These are phyloP conservation scores for Rhogogaster chlorosoma DNA, from an alignment of 2,888 invertebrate genomes.

Conservation along the genomic window DNA sequence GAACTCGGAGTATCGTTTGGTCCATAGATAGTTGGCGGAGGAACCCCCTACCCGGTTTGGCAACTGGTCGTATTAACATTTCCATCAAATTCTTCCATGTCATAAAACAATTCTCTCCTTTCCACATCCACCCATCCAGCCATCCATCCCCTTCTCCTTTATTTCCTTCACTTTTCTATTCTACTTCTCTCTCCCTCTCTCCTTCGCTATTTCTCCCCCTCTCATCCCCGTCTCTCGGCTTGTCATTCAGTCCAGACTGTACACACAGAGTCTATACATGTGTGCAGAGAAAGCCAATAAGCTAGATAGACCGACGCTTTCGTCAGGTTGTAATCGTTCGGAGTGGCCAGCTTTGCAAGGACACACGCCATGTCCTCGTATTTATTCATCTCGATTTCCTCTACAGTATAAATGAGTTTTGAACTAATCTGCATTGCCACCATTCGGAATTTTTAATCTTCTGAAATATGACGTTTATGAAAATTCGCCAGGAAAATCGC, in stretches of 20 bases:
- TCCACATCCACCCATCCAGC: constrained; percentile 2
- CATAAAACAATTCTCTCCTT: constrained; percentile 63
- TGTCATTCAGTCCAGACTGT: constrained; percentile 14
- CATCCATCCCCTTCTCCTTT: background rate
- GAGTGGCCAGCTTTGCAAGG: constrained; percentile 25
- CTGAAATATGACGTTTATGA: background rate
- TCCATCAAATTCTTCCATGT: constrained; percentile 68
- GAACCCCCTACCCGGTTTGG: background rate
- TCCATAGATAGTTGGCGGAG: background rate
- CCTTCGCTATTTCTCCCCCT: background rate
- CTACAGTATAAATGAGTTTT: background rate
- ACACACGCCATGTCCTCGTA: background rate
- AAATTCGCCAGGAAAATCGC: background rate
- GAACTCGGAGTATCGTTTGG: constrained; percentile 6
- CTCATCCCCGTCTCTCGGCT: background rate
- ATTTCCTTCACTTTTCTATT: background rate
- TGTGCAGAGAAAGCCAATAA: constrained; percentile 43
- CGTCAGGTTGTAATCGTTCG: constrained; percentile 28
- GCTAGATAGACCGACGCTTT: constrained; percentile 38
- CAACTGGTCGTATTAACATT: constrained; percentile 64
- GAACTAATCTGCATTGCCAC: too few species aligned
- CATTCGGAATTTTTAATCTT: too few species aligned
- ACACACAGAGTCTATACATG: background rate
- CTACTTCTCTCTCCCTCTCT: background rate
- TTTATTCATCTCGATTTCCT: background rate